Evolutionary conservation across 2,888 invertebrate species (phyloP).

Genomic region (Apeira syringaria): DNA sequence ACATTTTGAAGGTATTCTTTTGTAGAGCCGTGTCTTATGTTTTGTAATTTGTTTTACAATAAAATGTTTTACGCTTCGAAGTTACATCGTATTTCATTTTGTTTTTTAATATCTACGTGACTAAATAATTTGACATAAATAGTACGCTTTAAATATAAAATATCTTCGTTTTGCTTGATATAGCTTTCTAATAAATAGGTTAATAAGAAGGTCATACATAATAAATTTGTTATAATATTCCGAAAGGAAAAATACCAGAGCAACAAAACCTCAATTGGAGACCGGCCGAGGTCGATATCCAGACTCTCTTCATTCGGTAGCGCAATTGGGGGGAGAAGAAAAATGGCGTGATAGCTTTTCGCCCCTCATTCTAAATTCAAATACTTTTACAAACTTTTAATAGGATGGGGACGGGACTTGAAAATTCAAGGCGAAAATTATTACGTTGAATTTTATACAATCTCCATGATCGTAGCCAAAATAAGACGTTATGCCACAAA

Average conservation of each 20-base stretch:
- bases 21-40: conserved; percentile 17
- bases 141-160: too few relatives aligned
- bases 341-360: conserved; percentile 76
- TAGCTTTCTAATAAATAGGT: too few relatives aligned
- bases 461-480: conserved; percentile 30
- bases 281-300: conserved; percentile 20
- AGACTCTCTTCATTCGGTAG: conserved; percentile 31
- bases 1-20: conserved; percentile 34
- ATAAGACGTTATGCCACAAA: conserved; percentile 9
- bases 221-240: conserved; percentile 17
- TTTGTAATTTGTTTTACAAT: conserved; percentile 11
- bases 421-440: conserved; percentile 75
- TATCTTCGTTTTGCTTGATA: too few relatives aligned
- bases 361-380: conserved; percentile 80
- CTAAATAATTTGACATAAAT: too few relatives aligned
- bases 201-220: too few relatives aligned
- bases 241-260: conserved; percentile 9
- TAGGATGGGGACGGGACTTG: conserved; percentile 70
- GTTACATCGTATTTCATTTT: too few relatives aligned
- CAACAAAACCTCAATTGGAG: conserved; percentile 18
- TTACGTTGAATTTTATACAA: conserved; percentile 53
- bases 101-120: too few relatives aligned
- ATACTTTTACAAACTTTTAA: conserved; percentile 81
- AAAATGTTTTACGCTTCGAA: conserved; percentile 13
- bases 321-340: conserved; percentile 47